Conservation (phyloP, 2,797 vertebrate genomes). For the Vipera latastei region DNA sequence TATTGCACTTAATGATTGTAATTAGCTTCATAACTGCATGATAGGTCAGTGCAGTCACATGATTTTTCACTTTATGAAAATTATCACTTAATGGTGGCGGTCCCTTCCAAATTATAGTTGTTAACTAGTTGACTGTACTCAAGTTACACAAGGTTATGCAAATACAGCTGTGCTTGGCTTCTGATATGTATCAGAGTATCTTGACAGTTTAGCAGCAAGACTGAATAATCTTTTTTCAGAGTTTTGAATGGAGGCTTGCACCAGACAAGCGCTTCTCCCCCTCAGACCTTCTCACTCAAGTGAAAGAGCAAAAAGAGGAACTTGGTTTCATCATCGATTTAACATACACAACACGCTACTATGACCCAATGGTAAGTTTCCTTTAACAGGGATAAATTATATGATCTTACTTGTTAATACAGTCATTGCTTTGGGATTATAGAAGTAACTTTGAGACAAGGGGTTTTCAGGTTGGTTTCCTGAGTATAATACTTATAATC, state of each 20-base stretch:
- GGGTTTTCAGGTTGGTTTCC: background rate
- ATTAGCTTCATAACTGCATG: too few species aligned
- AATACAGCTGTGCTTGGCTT: background rate
- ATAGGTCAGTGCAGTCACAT: too few species aligned
- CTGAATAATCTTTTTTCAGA: conserved; percentile 50
- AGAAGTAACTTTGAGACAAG: background rate
- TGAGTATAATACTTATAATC: background rate
- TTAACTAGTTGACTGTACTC: background rate
- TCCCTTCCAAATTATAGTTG: background rate
- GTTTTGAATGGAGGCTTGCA: conserved; percentile 67
- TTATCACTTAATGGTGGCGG: background rate
- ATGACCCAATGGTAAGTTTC: conserved; percentile 67
- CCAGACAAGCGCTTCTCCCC: conserved; percentile 76
- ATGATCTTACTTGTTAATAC: background rate
- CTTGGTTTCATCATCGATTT: conserved; percentile 90
- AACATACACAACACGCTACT: conserved; percentile 86
- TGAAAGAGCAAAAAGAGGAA: conserved; percentile 76
- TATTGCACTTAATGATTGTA: too few species aligned
- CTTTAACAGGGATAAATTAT: background rate
- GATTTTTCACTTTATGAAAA: background rate
- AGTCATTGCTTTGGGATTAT: background rate
- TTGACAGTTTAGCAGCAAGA: accelerated
- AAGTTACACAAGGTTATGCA: background rate
- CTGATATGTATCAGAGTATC: background rate
- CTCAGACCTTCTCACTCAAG: conserved; percentile 74